These are phyloP conservation scores for Lomographa bimaculata DNA, from an alignment of 2,888 invertebrate genomes.

Conservation along the genomic window DNA sequence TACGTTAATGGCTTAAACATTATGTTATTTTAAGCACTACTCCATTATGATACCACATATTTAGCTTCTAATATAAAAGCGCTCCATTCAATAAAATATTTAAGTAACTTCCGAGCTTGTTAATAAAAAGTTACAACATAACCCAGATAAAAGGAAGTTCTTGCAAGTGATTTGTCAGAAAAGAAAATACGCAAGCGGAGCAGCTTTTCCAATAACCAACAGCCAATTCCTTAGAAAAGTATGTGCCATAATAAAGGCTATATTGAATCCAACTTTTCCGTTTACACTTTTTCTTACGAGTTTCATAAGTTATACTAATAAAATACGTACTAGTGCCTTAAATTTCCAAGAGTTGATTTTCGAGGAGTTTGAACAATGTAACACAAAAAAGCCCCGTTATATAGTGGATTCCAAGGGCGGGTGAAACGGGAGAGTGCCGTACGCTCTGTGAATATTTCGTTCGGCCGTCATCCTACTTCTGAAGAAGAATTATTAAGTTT, in stretches of 20 bases:
- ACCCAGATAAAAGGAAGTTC: conserved; percentile 24
- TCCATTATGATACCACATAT: too few species aligned
- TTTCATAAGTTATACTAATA: conserved; percentile 50
- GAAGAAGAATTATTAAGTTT: conserved; percentile 84
- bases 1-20: conserved; percentile 37
- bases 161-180: conserved; percentile 23
- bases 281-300: conserved; percentile 42
- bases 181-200: conserved; percentile 25
- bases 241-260: conserved; percentile 27
- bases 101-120: conserved; percentile 11
- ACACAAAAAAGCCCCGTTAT: conserved; percentile 61
- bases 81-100: conserved; percentile 15
- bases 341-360: conserved; percentile 52
- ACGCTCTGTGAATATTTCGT: conserved; percentile 80
- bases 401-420: conserved; percentile 66
- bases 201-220: conserved; percentile 27
- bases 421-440: conserved; percentile 51
- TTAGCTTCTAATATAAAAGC: too few species aligned
- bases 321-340: conserved; percentile 50
- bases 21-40: conserved; percentile 10
- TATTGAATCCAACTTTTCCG: conserved; percentile 46
- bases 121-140: conserved; percentile 19
- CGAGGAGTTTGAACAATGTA: conserved; percentile 56
- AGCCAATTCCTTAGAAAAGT: conserved; percentile 26
- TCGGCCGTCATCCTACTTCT: conserved; percentile 79